Base-by-base conservation (phyloP, 2,797 vertebrate genomes). In the Rhinophrynus dorsalis region DNA sequence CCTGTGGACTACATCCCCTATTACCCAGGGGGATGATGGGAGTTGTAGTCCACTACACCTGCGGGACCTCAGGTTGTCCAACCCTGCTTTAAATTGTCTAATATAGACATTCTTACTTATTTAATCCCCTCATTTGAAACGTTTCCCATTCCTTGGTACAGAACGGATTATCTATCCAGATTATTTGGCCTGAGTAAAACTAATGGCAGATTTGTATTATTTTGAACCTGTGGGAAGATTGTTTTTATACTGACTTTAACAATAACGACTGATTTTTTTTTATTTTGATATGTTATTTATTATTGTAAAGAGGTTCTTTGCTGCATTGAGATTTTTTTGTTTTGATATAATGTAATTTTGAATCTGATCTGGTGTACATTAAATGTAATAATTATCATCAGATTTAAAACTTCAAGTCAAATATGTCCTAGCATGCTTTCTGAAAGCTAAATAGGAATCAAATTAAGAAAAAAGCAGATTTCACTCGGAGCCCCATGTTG, bases 331-430 rank as follows among this genome's bases (percentile, higher is more conserved):
- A 68, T 62, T 24, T 72, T 17, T n/a, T 3, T 68, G 51, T 71
- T 55, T 35, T 67, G 68, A 61, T 62, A 56, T 37, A 29, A 62
- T 21, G 8, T 6, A 45, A 44, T 61, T 8, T 40, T 67, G 13
- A 20, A 63, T 77, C 63, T 44, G 50, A 80, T 44, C 45, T 66
- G 62, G 20, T 82, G 56, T 68, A 67, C 62, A 79, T 50, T 76
- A 66, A 75, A 76, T 77, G 44, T 80, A 54, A 52, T 58, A 29
- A 77, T 60, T 78, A 75, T 37, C 65, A 69, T 58, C 75, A 68
- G 58, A 74, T 60, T 13, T 44, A 68, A 75, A 68, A 77, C 6
- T 45, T 33, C 57, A 26, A 48, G 42, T 69, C 45, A 65, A 61
- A 76, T 67, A 51, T 72, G 64, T 51, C 72, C 47, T 66, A 47